Evolutionary conservation across 2,113 vertebrate species (phyloP).

Genomic region (Austrofundulus limnaeus): DNA sequence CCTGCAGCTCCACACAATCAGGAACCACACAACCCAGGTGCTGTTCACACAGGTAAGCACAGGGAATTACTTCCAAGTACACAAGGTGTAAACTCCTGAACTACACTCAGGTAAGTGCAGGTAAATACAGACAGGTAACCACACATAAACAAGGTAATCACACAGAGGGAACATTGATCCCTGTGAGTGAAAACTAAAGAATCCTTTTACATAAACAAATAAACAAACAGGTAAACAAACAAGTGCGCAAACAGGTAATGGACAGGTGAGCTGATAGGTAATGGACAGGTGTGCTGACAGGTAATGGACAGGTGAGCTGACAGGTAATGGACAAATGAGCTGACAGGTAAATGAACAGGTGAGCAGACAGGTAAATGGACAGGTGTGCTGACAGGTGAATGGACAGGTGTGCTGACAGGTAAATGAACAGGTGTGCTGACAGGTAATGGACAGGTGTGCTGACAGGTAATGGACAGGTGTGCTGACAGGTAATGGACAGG

Average conservation of each 20-base stretch:
- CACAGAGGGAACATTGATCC: neutral
- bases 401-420: too few relatives aligned
- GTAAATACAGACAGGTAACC: neutral
- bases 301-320: too few relatives aligned
- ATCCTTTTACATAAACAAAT: neutral
- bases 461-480: too few relatives aligned
- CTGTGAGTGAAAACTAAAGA: too few relatives aligned
- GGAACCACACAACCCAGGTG: slow-evolving; percentile 88
- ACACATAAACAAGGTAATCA: neutral
- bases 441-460: too few relatives aligned
- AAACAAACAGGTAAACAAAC: neutral
- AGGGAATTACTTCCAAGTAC: neutral
- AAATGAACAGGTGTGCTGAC: too few relatives aligned
- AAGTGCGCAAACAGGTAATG: neutral
- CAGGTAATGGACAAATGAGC: too few relatives aligned
- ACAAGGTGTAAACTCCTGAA: too few relatives aligned
- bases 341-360: too few relatives aligned
- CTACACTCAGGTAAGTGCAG: too few relatives aligned
- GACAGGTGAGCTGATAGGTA: neutral
- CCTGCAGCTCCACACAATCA: slow-evolving; percentile 90
- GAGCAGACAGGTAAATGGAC: neutral
- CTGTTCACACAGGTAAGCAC: slow-evolving; percentile 61
- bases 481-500: too few relatives aligned
- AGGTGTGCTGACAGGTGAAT: neutral
- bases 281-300: too few relatives aligned